Evolutionary conservation across 1,140 invertebrate genomes (phyloP), one percentile per base, ranked within the genome.

Genomic region (Maconellicoccus hirsutus): DNA sequence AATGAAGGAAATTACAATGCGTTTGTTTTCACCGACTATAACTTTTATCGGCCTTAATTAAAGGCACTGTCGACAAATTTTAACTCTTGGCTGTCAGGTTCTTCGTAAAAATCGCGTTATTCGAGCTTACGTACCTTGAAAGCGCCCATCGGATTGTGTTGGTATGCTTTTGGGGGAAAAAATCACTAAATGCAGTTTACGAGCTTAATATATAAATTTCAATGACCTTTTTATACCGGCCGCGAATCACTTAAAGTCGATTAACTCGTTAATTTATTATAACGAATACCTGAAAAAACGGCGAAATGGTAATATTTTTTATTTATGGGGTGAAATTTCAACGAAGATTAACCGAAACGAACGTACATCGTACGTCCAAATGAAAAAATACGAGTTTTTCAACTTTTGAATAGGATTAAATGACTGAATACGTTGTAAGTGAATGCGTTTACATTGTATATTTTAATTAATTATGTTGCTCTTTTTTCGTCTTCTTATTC

Each of bases 211-310:
- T 52, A 52, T 52, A 6, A 6, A 8, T 52, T 52, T 52, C 42
- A 19, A 52, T 52, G 42, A 52, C 42, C 16, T 52, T 52, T 52
- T 8, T 8, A 52, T 3, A 33, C 29, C 12, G 12, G 42, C 42
- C 42, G 42, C 42, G 42, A 16, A 52, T 52, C 42, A 52, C n/a
- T 52, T 52, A 4, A 16, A 52, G 42, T 52, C 42, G 42, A 52
- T 52, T 52, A 52, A 52, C 42, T 52, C 42, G 42, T 52, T 52
- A 16, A 52, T 52, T 52, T 52, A 52, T 52, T 52, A 52, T 52
- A 52, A 6, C 29, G 29, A 33, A 33, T 6, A 52, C 2, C 6
- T 8, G 42, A 52, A 52, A 16, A 52, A 16, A 52, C n/a, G 42
- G 42, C 42, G 42, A 52, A 52, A 52, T 3, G 16, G 42, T 52